Percentiles rank a stretch among this genome's conserved stretches.
Conservation (phyloP, 2,888 invertebrate genomes). For the Reticulitermes lucifugus region DNA sequence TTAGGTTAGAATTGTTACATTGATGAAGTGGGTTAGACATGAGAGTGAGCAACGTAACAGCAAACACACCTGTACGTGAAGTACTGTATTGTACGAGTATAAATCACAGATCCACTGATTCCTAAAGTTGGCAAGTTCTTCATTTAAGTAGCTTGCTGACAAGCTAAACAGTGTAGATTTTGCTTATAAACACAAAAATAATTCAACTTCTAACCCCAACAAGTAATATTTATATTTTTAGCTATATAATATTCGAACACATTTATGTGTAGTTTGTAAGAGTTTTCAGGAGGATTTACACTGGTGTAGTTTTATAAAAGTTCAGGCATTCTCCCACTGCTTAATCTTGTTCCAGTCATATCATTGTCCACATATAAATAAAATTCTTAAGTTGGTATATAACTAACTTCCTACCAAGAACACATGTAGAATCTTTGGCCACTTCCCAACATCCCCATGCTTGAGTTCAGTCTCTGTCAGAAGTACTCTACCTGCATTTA, state of each 20-base stretch:
- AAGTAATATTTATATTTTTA: neutral
- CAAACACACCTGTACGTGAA: too few species aligned
- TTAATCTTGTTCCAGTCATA: neutral
- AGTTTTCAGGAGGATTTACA: neutral
- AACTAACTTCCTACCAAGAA: slow-evolving; percentile 38
- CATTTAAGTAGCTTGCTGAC: too few species aligned
- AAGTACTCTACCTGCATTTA: neutral
- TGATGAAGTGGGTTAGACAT: too few species aligned
- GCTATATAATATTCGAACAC: neutral
- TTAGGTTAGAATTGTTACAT: too few species aligned
- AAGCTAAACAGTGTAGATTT: too few species aligned
- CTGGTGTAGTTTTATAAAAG: neutral
- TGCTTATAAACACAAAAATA: neutral
- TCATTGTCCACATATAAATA: slow-evolving; percentile 30
- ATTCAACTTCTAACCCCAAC: neutral
- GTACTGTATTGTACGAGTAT: too few species aligned
- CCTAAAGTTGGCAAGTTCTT: too few species aligned
- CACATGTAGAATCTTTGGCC: slow-evolving; percentile 39
- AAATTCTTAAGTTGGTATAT: slow-evolving; percentile 10
- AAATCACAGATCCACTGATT: too few species aligned
- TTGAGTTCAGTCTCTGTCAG: neutral
- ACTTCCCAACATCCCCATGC: slow-evolving; percentile 36
- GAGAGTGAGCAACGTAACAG: too few species aligned
- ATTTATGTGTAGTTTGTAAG: neutral
- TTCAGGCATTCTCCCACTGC: neutral